Conservation (phyloP, 1,140 invertebrate species). For the Temnothorax curvispinosus region DNA sequence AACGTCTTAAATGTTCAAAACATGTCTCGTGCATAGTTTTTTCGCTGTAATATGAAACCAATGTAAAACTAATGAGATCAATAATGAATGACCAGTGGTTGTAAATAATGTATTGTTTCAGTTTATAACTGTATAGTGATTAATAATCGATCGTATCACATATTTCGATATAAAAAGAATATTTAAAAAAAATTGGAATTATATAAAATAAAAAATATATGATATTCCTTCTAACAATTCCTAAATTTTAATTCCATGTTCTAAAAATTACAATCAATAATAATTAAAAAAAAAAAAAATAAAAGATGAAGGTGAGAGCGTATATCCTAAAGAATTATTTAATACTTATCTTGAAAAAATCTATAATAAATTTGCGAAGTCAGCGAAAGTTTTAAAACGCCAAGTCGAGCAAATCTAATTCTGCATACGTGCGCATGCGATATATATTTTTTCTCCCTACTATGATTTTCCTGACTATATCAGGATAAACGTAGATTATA, state of each 20-base stretch:
- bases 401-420: background rate
- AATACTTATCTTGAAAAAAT: background rate
- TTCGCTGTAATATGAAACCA: background rate
- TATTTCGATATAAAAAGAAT: background rate
- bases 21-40: background rate
- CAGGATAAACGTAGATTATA: background rate
- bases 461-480: background rate
- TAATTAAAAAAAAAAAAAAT: background rate
- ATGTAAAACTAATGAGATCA: background rate
- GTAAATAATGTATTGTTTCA: background rate
- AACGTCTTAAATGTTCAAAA: background rate
- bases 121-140: background rate
- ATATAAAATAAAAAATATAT: background rate
- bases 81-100: background rate
- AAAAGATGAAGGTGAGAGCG: background rate
- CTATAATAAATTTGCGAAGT: background rate
- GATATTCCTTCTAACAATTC: background rate
- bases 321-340: background rate
- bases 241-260: background rate
- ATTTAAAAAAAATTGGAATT: background rate
- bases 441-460: background rate
- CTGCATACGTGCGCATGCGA: background rate
- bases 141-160: background rate
- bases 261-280: background rate
- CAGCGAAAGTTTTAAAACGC: background rate